Conservation (phyloP, 2,888 invertebrate species). For the Drosophila kambysellisi region DNA sequence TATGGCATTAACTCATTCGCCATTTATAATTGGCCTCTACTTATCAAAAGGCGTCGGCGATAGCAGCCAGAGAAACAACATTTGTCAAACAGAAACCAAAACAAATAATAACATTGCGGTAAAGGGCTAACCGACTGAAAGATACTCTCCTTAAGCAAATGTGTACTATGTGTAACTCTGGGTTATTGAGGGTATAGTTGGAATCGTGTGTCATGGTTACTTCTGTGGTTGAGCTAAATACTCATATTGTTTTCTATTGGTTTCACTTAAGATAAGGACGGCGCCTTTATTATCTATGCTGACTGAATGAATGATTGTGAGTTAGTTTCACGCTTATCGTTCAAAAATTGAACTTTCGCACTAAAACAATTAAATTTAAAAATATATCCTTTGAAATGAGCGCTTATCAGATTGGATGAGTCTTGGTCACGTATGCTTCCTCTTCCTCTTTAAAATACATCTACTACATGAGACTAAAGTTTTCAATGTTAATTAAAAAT, state of each 20-base stretch:
- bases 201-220: slow-evolving; percentile 8
- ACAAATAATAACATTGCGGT: background rate
- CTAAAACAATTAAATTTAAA: background rate
- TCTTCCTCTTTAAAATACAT: background rate
- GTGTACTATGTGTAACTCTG: background rate
- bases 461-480: background rate
- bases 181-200: background rate
- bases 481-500: slow-evolving; percentile 27
- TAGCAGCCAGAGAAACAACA: slow-evolving; percentile 29
- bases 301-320: background rate
- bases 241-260: slow-evolving; percentile 3
- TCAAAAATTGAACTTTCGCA: background rate
- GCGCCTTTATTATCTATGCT: background rate
- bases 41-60: slow-evolving; percentile 47
- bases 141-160: background rate
- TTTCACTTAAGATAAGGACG: slow-evolving; percentile 1
- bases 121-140: background rate
- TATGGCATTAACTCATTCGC: slow-evolving; percentile 42
- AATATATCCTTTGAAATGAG: background rate
- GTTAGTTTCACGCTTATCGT: background rate
- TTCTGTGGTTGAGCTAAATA: background rate
- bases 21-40: slow-evolving; percentile 31
- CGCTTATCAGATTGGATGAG: background rate
- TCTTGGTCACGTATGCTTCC: background rate
- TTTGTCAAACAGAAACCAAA: slow-evolving; percentile 21